Evolutionary conservation across 1,140 invertebrate genomes (phyloP), one percentile per base, ranked within the genome.

Genomic region (Halyomorpha halys): DNA sequence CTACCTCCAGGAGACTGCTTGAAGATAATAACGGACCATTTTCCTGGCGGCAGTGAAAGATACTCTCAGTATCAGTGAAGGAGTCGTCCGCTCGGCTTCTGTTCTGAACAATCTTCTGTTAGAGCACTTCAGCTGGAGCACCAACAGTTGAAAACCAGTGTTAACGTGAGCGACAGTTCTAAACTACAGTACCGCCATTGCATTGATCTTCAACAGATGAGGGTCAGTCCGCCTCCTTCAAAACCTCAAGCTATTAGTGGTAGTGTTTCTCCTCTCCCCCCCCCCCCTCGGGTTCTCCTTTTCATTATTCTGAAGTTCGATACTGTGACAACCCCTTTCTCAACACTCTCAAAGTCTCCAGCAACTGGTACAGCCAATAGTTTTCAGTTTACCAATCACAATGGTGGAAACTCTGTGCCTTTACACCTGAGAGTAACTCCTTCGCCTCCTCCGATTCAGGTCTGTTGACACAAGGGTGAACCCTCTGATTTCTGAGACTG

Each of bases 391-490:
- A 56, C 44, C n/a, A 59, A 62, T 62, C 30, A 59, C 44, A 64
- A 61, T 51, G 62, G 62, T 59, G 65, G 66, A 9, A 67, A 61
- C 15, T 49, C 47, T 21, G 63, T 49, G 5, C 66, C 68, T 19
- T 56, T 69, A 16, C 66, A 69, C 53, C 61, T 69, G 13, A 49
- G 68, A 65, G 56, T 69, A 21, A 66, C 61, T 39, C 68, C 68
- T 19, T 69, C 68, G 8, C 68, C 68, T 11, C 68, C 68, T 27
- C 54, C 68, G 44, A 69, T 69, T 6, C 68, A 69, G 54, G 68
- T n/a, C n/a, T n/a, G n/a, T n/a, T n/a, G n/a, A n/a, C n/a, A n/a
- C n/a, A n/a, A n/a, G n/a, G n/a, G n/a, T n/a, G n/a, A n/a, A n/a
- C n/a, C n/a, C n/a, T n/a, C n/a, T n/a, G n/a, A n/a, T n/a, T n/a